Percentiles rank a stretch among this genome's conserved stretches.
Conservation (phyloP, 2,113 vertebrate species). For the Strix uralensis region DNA sequence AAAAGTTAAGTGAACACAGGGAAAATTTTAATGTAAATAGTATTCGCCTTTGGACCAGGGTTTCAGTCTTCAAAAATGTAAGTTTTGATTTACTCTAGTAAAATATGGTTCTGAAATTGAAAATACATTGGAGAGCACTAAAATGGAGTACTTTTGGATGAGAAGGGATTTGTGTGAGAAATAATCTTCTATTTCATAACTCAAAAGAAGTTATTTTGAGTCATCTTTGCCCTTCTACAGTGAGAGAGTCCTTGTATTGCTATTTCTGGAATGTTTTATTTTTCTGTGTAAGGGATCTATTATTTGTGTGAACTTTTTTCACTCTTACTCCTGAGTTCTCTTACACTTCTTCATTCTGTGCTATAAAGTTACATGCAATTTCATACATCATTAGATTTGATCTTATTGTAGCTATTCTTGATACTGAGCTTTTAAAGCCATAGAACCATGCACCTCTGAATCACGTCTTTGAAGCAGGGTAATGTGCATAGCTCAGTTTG, state of each 20-base stretch:
- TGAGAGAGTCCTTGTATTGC: not conserved
- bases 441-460: constrained; percentile 7
- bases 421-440: not conserved
- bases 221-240: not conserved
- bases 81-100: not conserved
- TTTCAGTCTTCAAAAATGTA: not conserved
- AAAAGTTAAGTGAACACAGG: not conserved
- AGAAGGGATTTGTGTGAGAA: not conserved
- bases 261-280: not conserved
- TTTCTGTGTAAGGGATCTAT: not conserved
- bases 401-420: constrained; percentile 14
- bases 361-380: not conserved
- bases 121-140: not conserved
- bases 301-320: not conserved
- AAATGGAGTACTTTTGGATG: not conserved
- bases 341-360: not conserved
- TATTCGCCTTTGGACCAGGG: not conserved
- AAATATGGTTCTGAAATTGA: not conserved
- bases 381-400: constrained; percentile 4
- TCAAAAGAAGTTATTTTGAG: not conserved
- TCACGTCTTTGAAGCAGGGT: not conserved
- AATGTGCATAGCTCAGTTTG: not conserved
- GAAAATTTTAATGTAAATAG: not conserved
- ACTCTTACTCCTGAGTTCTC: not conserved
- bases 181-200: not conserved